Base-by-base conservation (phyloP, 2,113 vertebrate genomes). In the Pterophyllum scalare region DNA sequence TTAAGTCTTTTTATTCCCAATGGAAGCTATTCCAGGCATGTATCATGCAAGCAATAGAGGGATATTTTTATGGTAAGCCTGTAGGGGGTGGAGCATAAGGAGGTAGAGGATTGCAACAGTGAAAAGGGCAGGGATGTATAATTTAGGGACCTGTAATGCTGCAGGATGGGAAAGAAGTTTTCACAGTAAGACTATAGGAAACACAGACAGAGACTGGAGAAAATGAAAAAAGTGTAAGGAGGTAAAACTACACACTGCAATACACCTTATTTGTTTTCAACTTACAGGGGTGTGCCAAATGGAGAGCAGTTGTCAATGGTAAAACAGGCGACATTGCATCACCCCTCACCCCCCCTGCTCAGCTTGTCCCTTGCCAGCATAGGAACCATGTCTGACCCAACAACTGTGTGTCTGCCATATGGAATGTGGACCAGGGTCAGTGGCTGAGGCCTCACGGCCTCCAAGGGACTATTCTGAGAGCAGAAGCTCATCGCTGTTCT, bases 1-100 rank as follows among this genome's bases (percentile, higher is more conserved):
- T 96, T 95, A 95, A 94, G 93, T 89, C 74, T 83, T 92, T 92
- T 90, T 90, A 89, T 87, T 94, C 94, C 94, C 93, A 94, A 81
- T 88, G 92, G 93, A 96, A 96, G 95, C 93, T 95, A 95, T 96
- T 94, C 90, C 88, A 93, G 90, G 93, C 94, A 96, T 94, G 94
- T 86, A 70, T 92, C 59, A 88, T 92, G 91, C 91, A 86, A 94
- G 94, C 92, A 94, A 93, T 95, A 90, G 92, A 88, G 58, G 83
- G 74, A 84, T 91, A 91, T 93, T 91, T 94, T 92, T 92, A 94
- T 84, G 84, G 75, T 52, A 67, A 62, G 88, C 80, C 81, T 83
- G 84, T 70, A 65, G 31, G 59, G 75, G 70, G 75, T 3, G 57
- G 61, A 6, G 49, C 46, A 24, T 67, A 43, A 79, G 72, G 33